Evolutionary conservation across 2,797 vertebrate species (phyloP).

Genomic region (Sparidentex hasta): DNA sequence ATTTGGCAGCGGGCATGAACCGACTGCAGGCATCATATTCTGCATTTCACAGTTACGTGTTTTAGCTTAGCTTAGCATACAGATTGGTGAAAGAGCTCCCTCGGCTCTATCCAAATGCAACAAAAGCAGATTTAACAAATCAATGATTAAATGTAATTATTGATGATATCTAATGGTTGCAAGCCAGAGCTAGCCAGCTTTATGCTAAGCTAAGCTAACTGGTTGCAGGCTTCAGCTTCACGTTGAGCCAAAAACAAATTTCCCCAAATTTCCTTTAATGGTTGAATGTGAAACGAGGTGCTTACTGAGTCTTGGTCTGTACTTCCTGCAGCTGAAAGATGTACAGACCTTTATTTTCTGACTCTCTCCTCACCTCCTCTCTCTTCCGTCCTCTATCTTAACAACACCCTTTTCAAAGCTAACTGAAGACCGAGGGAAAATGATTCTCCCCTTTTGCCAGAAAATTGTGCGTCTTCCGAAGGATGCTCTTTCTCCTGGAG

Average conservation of each 20-base stretch:
- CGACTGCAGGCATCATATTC: background rate
- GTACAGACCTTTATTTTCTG: background rate
- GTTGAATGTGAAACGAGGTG: background rate
- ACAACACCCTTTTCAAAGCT: constrained; percentile 57
- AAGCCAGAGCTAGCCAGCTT: no score
- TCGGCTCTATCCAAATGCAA: no score
- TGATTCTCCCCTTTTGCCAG: constrained; percentile 54
- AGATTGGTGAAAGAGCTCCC: no score
- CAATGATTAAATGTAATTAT: no score
- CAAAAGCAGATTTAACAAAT: no score
- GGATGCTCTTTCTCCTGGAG: constrained; percentile 57
- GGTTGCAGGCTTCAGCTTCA: no score
- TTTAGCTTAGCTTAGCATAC: background rate
- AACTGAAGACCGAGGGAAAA: constrained; percentile 42
- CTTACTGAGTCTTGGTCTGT: background rate
- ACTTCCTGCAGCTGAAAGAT: background rate
- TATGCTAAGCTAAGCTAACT: no score
- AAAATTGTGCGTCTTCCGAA: constrained; percentile 59
- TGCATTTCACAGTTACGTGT: background rate
- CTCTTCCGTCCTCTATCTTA: constrained; percentile 25
- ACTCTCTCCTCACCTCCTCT: constrained; percentile 8
- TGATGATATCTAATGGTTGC: no score
- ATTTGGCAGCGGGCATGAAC: background rate
- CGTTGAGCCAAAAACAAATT: no score
- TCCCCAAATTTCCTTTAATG: background rate